These are phyloP conservation scores for Thripadectes ignobilis DNA, from an alignment of 2,797 vertebrate genomes.

Conservation along the genomic window DNA sequence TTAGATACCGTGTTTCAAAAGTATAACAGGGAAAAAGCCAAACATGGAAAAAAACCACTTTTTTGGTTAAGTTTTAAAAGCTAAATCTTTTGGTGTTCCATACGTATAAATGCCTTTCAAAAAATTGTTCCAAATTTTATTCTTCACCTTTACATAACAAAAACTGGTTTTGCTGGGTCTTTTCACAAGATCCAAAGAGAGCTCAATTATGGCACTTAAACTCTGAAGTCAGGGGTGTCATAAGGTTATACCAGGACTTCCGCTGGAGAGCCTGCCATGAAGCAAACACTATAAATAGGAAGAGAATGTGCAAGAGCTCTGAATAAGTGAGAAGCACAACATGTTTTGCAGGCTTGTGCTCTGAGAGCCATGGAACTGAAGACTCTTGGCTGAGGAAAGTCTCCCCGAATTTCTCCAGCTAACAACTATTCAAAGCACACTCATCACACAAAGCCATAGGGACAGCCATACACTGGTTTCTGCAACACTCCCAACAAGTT, in stretches of 20 bases:
- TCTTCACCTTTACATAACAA: not conserved
- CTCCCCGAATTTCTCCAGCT: not conserved
- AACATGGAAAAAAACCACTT: not conserved
- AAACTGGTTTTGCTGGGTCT: not conserved
- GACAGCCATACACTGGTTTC: not conserved
- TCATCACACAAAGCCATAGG: not conserved
- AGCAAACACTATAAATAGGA: conserved; percentile 50
- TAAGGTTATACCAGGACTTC: conserved; percentile 26
- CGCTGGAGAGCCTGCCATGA: not conserved
- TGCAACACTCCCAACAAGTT: not conserved
- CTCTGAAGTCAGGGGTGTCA: not conserved
- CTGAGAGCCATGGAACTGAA: not conserved
- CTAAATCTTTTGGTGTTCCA: not conserved
- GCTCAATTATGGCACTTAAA: not conserved
- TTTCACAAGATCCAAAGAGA: not conserved
- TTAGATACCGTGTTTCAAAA: conserved; percentile 1
- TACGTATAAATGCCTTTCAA: not conserved
- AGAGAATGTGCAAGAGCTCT: conserved; percentile 29
- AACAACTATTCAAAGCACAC: not conserved
- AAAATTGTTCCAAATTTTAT: not conserved
- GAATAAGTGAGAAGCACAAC: not conserved
- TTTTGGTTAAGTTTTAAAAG: not conserved
- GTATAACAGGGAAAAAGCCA: not conserved
- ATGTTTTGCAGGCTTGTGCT: not conserved
- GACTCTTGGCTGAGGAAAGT: not conserved